Conservation (phyloP, 1,140 invertebrate genomes). For the Bicyclus anynana region DNA sequence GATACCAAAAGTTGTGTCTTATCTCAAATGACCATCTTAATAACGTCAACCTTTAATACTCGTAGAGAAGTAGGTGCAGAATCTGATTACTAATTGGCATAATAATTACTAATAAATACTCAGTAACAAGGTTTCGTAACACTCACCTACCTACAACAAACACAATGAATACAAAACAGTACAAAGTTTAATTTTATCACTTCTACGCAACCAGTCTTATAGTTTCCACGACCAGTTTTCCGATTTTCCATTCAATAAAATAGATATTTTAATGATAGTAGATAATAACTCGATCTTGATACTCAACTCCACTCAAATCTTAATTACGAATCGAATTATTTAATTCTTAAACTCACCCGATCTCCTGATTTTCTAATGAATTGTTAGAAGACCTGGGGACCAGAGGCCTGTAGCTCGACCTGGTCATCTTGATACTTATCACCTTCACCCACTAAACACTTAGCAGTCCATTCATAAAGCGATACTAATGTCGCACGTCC, state of each 20-base stretch:
- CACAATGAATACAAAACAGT: neutral
- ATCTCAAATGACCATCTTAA: no score
- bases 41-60: no score
- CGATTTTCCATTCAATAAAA: neutral
- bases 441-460: conserved; percentile 4
- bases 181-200: neutral
- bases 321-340: neutral
- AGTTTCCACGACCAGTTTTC: no score
- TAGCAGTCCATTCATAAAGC: conserved; percentile 25
- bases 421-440: conserved; percentile 50
- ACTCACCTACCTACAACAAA: no score
- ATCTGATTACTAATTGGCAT: no score
- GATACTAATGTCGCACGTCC: conserved; percentile 42
- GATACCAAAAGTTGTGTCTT: no score
- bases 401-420: conserved; percentile 62
- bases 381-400: conserved; percentile 62
- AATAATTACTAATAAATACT: no score
- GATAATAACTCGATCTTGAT: no score
- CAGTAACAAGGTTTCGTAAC: no score
- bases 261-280: no score
- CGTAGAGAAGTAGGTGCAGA: no score
- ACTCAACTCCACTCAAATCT: neutral
- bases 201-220: neutral
- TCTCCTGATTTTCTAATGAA: conserved; percentile 56
- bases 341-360: conserved; percentile 44